These are phyloP conservation scores for Mimachlamys varia DNA, from an alignment of 2,888 invertebrate species.

Conservation along the genomic window DNA sequence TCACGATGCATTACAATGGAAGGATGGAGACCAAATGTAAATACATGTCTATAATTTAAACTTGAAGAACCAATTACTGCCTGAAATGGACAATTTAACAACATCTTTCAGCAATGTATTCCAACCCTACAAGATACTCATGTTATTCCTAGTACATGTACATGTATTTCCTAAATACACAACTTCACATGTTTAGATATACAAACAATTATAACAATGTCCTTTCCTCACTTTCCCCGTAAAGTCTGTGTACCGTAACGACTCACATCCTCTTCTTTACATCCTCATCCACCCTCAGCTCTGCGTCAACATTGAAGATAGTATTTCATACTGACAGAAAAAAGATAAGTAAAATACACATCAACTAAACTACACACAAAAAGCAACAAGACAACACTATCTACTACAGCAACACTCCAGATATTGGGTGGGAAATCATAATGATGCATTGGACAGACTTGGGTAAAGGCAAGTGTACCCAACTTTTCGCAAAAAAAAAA, in stretches of 20 bases:
- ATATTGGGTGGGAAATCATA: not conserved
- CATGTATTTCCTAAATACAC: too few species aligned
- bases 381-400: constrained; percentile 34
- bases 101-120: too few species aligned
- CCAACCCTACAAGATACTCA: not conserved
- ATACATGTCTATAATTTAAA: too few species aligned
- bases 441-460: not conserved
- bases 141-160: too few species aligned
- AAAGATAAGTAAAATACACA: constrained; percentile 35
- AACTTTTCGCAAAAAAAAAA: too few species aligned
- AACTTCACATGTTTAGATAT: not conserved
- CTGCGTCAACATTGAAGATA: constrained; percentile 67
- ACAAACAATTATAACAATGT: not conserved
- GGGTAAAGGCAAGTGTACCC: not conserved
- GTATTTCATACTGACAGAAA: constrained; percentile 60
- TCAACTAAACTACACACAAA: constrained; percentile 32
- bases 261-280: constrained; percentile 37
- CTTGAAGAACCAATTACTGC: too few species aligned
- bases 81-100: too few species aligned
- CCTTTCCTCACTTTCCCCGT: not conserved
- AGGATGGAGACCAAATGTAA: too few species aligned
- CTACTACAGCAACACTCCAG: not conserved
- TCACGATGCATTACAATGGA: too few species aligned
- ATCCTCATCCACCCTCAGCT: constrained; percentile 45
- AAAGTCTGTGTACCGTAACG: not conserved